phyloP scores from a whole-genome alignment of 2,888 invertebrate species.

The Plebejus anna region DNA sequence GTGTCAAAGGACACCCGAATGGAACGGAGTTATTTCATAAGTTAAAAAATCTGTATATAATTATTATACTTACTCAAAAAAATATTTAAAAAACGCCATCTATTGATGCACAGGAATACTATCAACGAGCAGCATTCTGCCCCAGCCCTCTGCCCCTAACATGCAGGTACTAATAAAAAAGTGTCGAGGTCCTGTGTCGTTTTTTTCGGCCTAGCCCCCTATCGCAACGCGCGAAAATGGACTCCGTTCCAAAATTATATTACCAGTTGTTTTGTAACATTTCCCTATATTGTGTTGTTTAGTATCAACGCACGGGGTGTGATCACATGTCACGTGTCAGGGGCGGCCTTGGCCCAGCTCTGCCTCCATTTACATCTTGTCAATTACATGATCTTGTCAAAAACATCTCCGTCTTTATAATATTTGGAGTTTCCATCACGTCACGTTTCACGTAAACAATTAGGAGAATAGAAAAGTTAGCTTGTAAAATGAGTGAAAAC shows the following conservation, averaged over 20 bases:
- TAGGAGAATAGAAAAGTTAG: background rate
- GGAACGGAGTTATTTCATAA: no score
- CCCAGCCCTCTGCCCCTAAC: no score
- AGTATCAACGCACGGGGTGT: background rate
- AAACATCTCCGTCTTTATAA: background rate
- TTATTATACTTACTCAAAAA: no score
- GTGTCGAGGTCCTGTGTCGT: no score
- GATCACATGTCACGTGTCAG: background rate
- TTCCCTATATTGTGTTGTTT: conserved; percentile 1
- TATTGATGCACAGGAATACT: no score
- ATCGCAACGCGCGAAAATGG: no score
- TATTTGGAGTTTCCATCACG: background rate
- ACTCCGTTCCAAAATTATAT: background rate
- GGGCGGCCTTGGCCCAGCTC: background rate
- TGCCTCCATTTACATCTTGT: conserved; percentile 7
- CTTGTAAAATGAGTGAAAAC: background rate
- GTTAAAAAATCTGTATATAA: no score
- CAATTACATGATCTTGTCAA: background rate
- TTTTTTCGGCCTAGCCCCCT: no score
- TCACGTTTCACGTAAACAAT: background rate
- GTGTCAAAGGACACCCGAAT: no score
- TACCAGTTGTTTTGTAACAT: background rate
- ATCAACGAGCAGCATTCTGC: no score
- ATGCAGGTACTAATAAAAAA: no score
- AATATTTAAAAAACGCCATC: no score